These are phyloP conservation scores for Phoxinus dragarum DNA, from an alignment of 2,797 vertebrate genomes.

Conservation along the genomic window DNA sequence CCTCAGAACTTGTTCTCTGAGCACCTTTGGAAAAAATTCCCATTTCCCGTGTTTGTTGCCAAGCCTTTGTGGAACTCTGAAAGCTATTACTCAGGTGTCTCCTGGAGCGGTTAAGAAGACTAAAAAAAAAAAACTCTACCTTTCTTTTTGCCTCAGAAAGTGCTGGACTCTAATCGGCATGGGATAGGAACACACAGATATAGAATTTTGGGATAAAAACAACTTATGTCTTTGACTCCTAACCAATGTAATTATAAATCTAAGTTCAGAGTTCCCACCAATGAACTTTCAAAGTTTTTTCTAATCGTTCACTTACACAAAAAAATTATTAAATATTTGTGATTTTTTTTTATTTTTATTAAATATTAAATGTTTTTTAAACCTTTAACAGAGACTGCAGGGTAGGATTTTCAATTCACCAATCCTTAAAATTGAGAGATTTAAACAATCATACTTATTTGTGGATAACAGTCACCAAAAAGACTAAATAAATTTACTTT, in stretches of 20 bases:
- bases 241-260: background rate
- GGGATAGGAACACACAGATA: background rate
- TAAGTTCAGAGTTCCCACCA: background rate
- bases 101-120: slow-evolving; percentile 32
- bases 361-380: background rate
- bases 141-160: background rate
- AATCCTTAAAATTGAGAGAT: background rate
- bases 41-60: slow-evolving; percentile 47
- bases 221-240: background rate
- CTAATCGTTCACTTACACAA: background rate
- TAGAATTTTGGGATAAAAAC: background rate
- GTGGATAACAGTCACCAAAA: background rate
- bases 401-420: background rate
- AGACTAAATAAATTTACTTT: background rate
- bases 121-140: slow-evolving; percentile 17
- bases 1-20: slow-evolving; percentile 50
- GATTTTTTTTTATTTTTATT: background rate
- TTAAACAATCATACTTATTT: background rate
- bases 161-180: background rate
- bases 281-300: background rate
- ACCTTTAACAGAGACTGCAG: background rate
- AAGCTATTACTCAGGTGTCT: slow-evolving; percentile 50
- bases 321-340: background rate
- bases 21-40: slow-evolving; percentile 17
- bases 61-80: slow-evolving; percentile 38